Evolutionary conservation across 2,797 vertebrate genomes (phyloP), one percentile per base, ranked within the genome.

Genomic region (Peromyscus melanophrys): DNA sequence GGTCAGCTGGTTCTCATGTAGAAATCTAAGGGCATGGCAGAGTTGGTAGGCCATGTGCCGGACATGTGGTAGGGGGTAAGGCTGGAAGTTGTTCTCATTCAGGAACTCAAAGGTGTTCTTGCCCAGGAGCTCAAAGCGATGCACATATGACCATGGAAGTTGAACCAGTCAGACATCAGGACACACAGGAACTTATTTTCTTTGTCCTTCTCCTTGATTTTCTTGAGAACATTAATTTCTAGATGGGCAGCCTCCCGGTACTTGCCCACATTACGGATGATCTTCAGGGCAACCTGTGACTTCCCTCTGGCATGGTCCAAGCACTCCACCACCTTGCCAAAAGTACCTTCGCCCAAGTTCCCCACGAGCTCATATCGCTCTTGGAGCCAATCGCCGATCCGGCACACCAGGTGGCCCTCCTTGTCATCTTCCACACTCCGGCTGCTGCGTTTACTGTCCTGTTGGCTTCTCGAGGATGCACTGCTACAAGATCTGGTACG

Each of bases 391-490:
- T 99, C 99, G 99, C 99, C 99, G 98, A 98, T 99, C 98, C 99
- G 98, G 99, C 99, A 99, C 99, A 99, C 98, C 99, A 99, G 99
- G 99, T 99, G 99, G 97, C 99, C 99, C 98, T 99, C 99, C 98
- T 99, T 99, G 99, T 99, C 99, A 99, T 99, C 99, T 98, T 99
- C 99, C 98, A 99, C 99, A 98, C 98, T 99, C 96, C 99, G 98
- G 98, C 98, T 98, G 98, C 98, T 98, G 98, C 99, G 98, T 98
- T 99, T 99, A 99, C 98, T 99, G 98, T 99, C 99, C 98, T 99
- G 99, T 89, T 98, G 99, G 98, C 99, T 99, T 98, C 99, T 99
- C 99, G 40, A 40, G 40, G 40, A 40, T 2, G 40, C 40, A 40
- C 40, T 40, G 40, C 40, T 40, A 40, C 40, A 40, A 40, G 40